Evolutionary conservation across 2,797 vertebrate species (phyloP).

Genomic region (Gymnothorax reevesii): DNA sequence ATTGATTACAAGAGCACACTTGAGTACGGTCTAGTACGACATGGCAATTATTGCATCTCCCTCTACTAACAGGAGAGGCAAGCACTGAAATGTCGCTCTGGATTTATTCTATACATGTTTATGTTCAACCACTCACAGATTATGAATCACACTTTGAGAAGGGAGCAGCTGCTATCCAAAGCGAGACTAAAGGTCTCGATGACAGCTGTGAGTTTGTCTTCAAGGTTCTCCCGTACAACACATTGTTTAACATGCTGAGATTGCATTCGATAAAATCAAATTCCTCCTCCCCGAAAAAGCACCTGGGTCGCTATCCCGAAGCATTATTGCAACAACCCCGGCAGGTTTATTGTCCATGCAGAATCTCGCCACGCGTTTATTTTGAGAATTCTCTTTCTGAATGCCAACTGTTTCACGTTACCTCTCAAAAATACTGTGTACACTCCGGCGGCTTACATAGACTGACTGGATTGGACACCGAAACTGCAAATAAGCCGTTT

Average conservation of each 20-base stretch:
- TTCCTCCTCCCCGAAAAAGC: background rate
- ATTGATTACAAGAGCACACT: background rate
- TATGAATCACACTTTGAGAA: background rate
- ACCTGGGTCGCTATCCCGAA: background rate
- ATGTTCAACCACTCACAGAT: background rate
- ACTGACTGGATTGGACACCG: background rate
- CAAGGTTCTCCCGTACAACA: background rate
- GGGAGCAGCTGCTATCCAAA: background rate
- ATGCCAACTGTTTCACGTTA: background rate
- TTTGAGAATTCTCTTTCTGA: background rate
- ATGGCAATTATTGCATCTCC: background rate
- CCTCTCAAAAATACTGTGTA: background rate
- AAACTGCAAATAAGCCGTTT: background rate
- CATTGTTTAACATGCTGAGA: background rate
- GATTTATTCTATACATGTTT: background rate
- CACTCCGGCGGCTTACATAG: background rate
- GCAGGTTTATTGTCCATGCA: background rate
- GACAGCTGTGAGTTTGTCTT: constrained; percentile 4
- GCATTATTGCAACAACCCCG: background rate
- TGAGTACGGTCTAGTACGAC: background rate
- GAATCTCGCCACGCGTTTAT: background rate
- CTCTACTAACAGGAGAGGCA: background rate
- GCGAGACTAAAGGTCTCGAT: background rate
- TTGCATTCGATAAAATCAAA: background rate
- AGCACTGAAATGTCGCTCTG: background rate